Conservation (phyloP, 2,888 invertebrate genomes). For the Cyclophora punctaria region DNA sequence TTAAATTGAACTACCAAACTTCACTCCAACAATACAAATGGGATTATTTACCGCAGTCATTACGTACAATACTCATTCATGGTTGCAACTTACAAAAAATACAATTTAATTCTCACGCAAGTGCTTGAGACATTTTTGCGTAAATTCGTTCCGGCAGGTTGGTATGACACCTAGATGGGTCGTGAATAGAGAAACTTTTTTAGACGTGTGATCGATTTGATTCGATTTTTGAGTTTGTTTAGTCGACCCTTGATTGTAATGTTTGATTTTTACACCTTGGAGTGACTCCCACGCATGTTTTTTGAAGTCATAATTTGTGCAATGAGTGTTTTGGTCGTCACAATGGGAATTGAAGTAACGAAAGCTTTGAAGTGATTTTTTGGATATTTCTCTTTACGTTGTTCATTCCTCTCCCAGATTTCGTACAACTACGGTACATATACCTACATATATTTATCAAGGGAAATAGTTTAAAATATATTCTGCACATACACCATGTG, state of each 20-base stretch:
- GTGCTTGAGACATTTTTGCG: conserved; percentile 36
- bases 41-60: conserved; percentile 63
- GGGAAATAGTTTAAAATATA: too few relatives aligned
- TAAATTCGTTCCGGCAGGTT: conserved; percentile 53
- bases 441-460: too few relatives aligned
- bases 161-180: conserved; percentile 26
- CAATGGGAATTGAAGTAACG: too few relatives aligned
- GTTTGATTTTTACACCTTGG: conserved; percentile 37
- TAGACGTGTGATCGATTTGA: conserved; percentile 60
- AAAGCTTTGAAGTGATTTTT: too few relatives aligned
- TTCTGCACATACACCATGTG: too few relatives aligned
- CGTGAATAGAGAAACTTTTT: conserved; percentile 33
- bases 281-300: conserved; percentile 48
- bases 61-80: conserved; percentile 62
- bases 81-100: conserved; percentile 27
- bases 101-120: conserved; percentile 49
- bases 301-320: background rate
- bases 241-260: conserved; percentile 33
- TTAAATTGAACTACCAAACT: conserved; percentile 33
- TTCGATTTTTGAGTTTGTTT: conserved; percentile 60
- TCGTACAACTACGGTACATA: too few relatives aligned
- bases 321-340: too few relatives aligned
- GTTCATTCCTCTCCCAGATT: too few relatives aligned
- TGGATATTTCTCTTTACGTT: too few relatives aligned
- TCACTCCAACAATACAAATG: conserved; percentile 55